These are phyloP conservation scores for Ctenopoma kingsleyae DNA, from an alignment of 2,797 vertebrate species.

Conservation along the genomic window DNA sequence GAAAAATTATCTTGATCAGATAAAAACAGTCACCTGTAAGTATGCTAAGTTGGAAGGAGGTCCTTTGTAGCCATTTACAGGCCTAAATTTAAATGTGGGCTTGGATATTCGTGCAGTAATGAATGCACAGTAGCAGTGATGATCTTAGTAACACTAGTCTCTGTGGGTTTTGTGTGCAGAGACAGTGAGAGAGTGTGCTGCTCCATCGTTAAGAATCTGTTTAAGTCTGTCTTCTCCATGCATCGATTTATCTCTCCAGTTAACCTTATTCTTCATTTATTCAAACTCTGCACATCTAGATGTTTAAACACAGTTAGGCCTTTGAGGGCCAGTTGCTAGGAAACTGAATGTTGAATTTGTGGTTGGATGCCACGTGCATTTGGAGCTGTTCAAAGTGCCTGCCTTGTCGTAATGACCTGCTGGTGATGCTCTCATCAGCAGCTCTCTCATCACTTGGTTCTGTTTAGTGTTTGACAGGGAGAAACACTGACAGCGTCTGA, in stretches of 20 bases:
- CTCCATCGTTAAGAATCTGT: conserved; percentile 11
- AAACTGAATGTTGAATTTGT: conserved; percentile 79
- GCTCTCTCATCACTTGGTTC: conserved; percentile 29
- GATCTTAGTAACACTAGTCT: not conserved
- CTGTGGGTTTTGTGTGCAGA: not conserved
- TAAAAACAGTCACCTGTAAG: not conserved
- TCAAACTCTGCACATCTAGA: conserved; percentile 66
- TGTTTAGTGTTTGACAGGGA: conserved; percentile 20
- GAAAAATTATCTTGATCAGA: not conserved
- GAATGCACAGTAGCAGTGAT: not conserved
- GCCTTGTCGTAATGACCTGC: conserved; percentile 58
- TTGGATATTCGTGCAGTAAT: not conserved
- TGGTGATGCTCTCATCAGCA: conserved; percentile 59
- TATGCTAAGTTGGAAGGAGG: not conserved
- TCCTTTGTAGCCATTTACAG: not conserved
- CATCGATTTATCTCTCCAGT: conserved; percentile 21
- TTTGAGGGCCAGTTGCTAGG: conserved; percentile 85
- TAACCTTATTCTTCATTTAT: conserved; percentile 53
- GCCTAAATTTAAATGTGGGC: not conserved
- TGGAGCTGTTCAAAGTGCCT: conserved; percentile 74
- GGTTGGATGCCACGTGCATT: conserved; percentile 66
- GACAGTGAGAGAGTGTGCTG: not conserved
- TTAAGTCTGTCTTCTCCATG: conserved; percentile 23
- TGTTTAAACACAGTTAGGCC: conserved; percentile 71
- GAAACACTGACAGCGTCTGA: conserved; percentile 7